Evolutionary conservation across 2,113 vertebrate genomes (phyloP).

Genomic region (Caranx ignobilis): DNA sequence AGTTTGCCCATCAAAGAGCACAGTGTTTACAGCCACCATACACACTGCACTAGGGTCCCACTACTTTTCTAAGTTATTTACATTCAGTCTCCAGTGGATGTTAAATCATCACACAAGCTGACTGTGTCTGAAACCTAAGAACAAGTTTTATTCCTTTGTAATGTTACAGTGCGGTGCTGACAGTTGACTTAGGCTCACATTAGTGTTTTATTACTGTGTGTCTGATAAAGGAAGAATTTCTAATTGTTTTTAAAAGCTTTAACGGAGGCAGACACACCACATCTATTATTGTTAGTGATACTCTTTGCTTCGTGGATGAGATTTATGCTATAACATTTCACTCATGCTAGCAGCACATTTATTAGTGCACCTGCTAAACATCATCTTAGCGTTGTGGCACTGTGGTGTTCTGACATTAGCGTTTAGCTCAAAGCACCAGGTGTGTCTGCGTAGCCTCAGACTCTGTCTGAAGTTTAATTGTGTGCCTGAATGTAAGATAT

Average conservation of each 20-base stretch:
- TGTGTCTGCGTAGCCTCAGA: too few species aligned
- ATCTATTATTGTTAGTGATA: conserved; percentile 9
- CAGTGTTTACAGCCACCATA: conserved; percentile 25
- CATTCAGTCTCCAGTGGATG: conserved; percentile 21
- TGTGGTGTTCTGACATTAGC: too few species aligned
- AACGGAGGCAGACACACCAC: conserved; percentile 30
- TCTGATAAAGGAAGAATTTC: conserved; percentile 2
- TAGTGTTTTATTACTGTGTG: conserved; percentile 24
- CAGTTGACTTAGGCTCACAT: conserved; percentile 26
- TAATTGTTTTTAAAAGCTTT: conserved; percentile 41
- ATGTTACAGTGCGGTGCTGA: not conserved
- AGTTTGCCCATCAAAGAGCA: conserved; percentile 16
- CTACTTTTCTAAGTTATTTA: conserved; percentile 59
- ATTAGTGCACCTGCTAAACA: not conserved
- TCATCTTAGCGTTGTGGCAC: not conserved
- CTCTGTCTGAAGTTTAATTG: not conserved
- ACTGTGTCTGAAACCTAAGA: conserved; percentile 40
- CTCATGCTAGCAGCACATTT: not conserved
- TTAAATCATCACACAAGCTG: conserved; percentile 19
- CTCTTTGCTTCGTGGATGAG: not conserved
- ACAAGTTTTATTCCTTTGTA: not conserved
- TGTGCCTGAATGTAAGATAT: not conserved
- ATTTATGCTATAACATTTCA: conserved; percentile 9
- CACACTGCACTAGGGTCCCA: conserved; percentile 8
- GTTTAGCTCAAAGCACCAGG: too few species aligned